A percentile compares a stretch with the other conserved stretches of the same genome.
Conservation (phyloP, 2,888 invertebrate genomes). For the Rhimphoctona megacephalus region DNA sequence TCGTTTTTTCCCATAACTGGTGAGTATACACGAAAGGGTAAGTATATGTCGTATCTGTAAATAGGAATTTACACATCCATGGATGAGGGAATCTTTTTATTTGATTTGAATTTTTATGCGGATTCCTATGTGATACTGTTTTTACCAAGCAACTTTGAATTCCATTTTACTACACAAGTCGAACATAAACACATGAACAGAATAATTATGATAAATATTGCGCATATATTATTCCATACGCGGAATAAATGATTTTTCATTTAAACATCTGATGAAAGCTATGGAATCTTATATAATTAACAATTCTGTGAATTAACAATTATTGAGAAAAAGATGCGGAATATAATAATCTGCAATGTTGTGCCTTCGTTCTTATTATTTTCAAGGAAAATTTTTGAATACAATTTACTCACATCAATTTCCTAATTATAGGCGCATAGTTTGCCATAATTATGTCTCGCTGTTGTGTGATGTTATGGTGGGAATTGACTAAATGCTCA, state of each 20-base stretch:
- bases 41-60: not conserved
- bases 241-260: not conserved
- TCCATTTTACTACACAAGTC: not conserved
- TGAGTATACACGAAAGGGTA: not conserved
- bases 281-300: not conserved
- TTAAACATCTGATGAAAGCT: not conserved
- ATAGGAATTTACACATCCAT: not conserved
- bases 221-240: not conserved
- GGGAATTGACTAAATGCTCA: constrained; percentile 10
- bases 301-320: not conserved
- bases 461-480: constrained; percentile 3
- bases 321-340: not conserved
- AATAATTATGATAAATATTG: not conserved
- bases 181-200: not conserved
- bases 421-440: not conserved
- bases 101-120: not conserved
- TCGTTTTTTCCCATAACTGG: not conserved
- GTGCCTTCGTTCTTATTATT: no score
- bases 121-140: not conserved
- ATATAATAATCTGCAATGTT: no score
- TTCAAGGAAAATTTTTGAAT: no score
- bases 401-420: not conserved
- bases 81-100: not conserved
- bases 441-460: constrained; percentile 4
- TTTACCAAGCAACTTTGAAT: not conserved